A percentile compares a stretch with the other conserved stretches of the same genome.
phyloP scores from a whole-genome alignment of 2,888 invertebrate genomes.

The Napeogenes inachia region DNA sequence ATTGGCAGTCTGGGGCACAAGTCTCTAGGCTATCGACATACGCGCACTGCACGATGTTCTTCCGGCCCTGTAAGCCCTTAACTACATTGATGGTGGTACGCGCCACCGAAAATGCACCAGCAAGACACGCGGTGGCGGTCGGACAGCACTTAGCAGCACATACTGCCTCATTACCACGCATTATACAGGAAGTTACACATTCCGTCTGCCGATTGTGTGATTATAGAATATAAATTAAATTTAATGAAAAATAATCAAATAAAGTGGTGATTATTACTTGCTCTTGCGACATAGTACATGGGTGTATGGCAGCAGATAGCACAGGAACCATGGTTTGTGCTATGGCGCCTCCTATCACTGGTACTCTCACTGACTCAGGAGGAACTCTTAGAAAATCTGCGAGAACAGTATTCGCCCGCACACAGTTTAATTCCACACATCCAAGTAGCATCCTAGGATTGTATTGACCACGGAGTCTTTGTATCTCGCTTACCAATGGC shows the following conservation, averaged over 20 bases:
- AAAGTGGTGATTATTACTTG: constrained; percentile 43
- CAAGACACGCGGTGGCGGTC: constrained; percentile 54
- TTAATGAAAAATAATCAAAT: no score
- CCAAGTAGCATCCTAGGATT: constrained; percentile 75
- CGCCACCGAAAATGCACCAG: constrained; percentile 65
- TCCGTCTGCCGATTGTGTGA: constrained; percentile 45
- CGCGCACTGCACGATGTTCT: constrained; percentile 54
- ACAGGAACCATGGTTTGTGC: constrained; percentile 84
- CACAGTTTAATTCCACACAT: constrained; percentile 83
- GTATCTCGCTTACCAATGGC: constrained; percentile 82
- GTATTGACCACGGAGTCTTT: constrained; percentile 70
- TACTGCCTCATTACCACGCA: constrained; percentile 59
- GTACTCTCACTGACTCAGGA: constrained; percentile 79
- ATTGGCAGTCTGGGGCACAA: constrained; percentile 65
- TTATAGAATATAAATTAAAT: no score
- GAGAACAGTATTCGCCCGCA: constrained; percentile 83
- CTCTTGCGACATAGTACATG: constrained; percentile 67
- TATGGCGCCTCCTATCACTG: constrained; percentile 84
- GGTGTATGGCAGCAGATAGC: constrained; percentile 79
- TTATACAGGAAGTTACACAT: constrained; percentile 65
- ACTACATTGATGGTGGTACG: constrained; percentile 62
- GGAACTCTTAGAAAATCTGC: constrained; percentile 80
- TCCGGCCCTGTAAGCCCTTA: constrained; percentile 55
- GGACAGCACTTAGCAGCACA: constrained; percentile 50
- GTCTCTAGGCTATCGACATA: constrained; percentile 60